phyloP scores from a whole-genome alignment of 2,888 invertebrate genomes.

The Griposia aprilina region DNA sequence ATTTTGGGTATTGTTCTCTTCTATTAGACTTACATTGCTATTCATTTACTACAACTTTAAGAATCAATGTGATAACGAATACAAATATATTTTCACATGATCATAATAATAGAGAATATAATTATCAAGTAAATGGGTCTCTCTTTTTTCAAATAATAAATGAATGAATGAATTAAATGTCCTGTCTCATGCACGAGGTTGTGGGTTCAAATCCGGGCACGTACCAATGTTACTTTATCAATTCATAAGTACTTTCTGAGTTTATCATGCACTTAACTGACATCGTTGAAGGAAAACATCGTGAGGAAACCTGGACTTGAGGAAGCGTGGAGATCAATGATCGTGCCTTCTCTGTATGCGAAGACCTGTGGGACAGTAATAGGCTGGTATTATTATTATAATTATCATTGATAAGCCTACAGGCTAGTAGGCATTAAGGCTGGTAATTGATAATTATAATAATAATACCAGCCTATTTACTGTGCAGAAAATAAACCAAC shows the following conservation, averaged over 20 bases:
- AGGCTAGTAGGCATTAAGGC: neutral
- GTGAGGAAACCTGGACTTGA: neutral
- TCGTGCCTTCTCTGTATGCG: neutral
- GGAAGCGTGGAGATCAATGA: neutral
- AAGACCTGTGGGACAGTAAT: neutral
- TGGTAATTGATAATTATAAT: neutral
- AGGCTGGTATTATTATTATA: neutral
- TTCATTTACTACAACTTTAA: neutral
- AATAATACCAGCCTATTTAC: neutral
- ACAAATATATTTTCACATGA: neutral
- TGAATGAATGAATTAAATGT: no score
- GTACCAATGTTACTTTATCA: neutral
- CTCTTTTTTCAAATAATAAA: neutral
- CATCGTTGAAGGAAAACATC: neutral
- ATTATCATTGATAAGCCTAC: neutral
- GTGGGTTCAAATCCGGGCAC: neutral
- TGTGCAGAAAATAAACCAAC: neutral
- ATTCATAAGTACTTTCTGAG: neutral
- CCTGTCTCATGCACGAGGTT: neutral
- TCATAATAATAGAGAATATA: neutral
- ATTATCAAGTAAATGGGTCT: neutral
- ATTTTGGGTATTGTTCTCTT: neutral
- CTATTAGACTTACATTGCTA: neutral
- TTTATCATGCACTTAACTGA: neutral
- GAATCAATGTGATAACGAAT: neutral